A percentile compares a stretch with the other conserved stretches of the same genome.
These are phyloP conservation scores for Hemithea aestivaria DNA, from an alignment of 2,888 invertebrate species.

Conservation along the genomic window DNA sequence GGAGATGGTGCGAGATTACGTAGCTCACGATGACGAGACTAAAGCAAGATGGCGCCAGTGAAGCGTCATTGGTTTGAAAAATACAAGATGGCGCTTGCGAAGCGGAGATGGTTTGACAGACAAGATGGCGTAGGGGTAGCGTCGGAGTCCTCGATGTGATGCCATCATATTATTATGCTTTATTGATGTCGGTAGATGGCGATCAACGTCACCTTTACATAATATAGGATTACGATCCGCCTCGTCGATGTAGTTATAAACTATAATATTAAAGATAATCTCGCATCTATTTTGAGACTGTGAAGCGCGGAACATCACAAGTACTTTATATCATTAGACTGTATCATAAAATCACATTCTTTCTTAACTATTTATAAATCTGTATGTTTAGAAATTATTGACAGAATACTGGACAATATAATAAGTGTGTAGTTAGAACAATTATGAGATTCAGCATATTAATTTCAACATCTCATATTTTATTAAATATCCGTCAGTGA, in stretches of 20 bases:
- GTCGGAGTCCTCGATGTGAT: no score
- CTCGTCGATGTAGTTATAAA: slow-evolving; percentile 21
- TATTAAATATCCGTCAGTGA: slow-evolving; percentile 43
- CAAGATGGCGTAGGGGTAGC: no score
- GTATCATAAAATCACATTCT: slow-evolving; percentile 21
- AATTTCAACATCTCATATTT: slow-evolving; percentile 16
- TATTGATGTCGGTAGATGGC: slow-evolving; percentile 9
- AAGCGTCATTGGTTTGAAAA: no score
- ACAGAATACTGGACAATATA: slow-evolving; percentile 22
- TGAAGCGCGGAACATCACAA: slow-evolving; percentile 26
- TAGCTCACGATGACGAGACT: slow-evolving; percentile 67
- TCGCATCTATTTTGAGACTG: slow-evolving; percentile 21
- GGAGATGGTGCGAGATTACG: slow-evolving; percentile 67
- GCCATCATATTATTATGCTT: slow-evolving; percentile 8
- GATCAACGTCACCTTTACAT: slow-evolving; percentile 8
- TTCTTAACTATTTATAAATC: slow-evolving; percentile 17
- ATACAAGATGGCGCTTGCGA: no score
- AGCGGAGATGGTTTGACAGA: no score
- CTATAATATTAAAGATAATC: no score
- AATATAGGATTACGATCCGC: slow-evolving; percentile 25
- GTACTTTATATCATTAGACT: slow-evolving; percentile 19
- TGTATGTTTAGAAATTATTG: slow-evolving; percentile 24
- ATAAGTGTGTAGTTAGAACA: slow-evolving; percentile 44
- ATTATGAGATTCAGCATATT: slow-evolving; percentile 40
- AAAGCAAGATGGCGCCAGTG: no score